These are phyloP conservation scores for Suncus etruscus DNA, from an alignment of 2,113 vertebrate species.

Conservation along the genomic window DNA sequence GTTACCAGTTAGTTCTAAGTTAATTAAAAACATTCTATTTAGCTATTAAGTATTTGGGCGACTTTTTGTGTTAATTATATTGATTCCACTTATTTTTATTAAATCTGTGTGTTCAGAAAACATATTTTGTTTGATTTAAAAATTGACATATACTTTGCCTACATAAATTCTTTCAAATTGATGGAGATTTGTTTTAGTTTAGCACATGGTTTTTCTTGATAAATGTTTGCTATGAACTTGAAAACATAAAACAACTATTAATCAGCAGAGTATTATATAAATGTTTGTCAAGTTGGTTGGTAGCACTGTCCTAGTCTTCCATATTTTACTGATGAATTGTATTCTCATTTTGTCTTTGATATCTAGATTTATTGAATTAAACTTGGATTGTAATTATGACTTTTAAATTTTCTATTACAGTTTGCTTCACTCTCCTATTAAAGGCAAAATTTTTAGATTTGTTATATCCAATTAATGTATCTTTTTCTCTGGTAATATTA, in stretches of 20 bases:
- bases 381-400: conserved; percentile 43
- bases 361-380: conserved; percentile 57
- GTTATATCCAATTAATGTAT: conserved; percentile 14
- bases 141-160: conserved; percentile 22
- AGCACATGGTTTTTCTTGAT: conserved; percentile 15
- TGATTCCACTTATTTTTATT: conserved; percentile 38
- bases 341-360: conserved; percentile 11
- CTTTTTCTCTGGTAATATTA: conserved; percentile 24
- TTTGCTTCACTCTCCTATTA: conserved; percentile 36
- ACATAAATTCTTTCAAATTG: conserved; percentile 40
- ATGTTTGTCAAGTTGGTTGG: conserved; percentile 26
- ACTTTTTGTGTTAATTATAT: conserved; percentile 40
- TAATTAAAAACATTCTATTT: conserved; percentile 37
- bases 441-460: conserved; percentile 15
- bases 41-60: conserved; percentile 49
- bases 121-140: not conserved
- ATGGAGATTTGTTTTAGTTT: conserved; percentile 48
- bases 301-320: conserved; percentile 19
- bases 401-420: conserved; percentile 29
- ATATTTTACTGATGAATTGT: conserved; percentile 26
- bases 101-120: conserved; percentile 46
- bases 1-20: conserved; percentile 10
- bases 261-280: conserved; percentile 2
- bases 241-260: not conserved
- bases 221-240: conserved; percentile 45